A percentile compares a stretch with the other conserved stretches of the same genome.
phyloP scores from a whole-genome alignment of 2,113 vertebrate species.

The cat (Felis catus) region F.catus_Fca126_mat1.0 CM031420.1:143410001-143410500 shows the following conservation, averaged over 20 bases:
- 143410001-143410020: background rate
- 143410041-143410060: background rate
- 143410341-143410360: background rate
- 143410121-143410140: background rate
- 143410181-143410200: background rate
- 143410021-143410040: background rate
- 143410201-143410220: conserved; percentile 7
- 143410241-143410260: background rate
- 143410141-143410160: background rate
- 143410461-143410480: background rate
- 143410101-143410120: background rate
- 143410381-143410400: background rate
- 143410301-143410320: background rate
- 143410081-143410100: background rate
- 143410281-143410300: background rate
- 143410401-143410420: background rate
- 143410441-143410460: background rate
- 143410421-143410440: background rate
- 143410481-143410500: background rate
- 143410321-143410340: background rate
- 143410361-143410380: background rate
- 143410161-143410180: background rate
- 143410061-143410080: background rate
- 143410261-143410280: background rate
- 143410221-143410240: background rate